Conservation (phyloP, 2,797 vertebrate species). For the Alfaro cultratus region DNA sequence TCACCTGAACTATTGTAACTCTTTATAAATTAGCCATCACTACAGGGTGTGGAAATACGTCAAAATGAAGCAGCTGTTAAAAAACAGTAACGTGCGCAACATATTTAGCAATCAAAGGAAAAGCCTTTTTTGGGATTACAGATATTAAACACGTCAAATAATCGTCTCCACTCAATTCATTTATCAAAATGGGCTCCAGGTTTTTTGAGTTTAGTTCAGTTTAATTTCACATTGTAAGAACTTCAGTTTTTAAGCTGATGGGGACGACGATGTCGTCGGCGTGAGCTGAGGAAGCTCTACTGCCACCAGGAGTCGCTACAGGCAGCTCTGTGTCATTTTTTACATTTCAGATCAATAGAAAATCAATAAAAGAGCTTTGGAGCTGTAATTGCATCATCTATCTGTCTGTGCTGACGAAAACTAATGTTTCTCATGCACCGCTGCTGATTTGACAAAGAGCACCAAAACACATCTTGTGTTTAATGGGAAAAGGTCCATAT, state of each 20-base stretch:
- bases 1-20: background rate
- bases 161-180: background rate
- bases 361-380: conserved; percentile 50
- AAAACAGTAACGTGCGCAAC: background rate
- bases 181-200: background rate
- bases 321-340: conserved; percentile 31
- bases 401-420: conserved; percentile 38
- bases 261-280: background rate
- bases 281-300: background rate
- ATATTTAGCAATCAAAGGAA: background rate
- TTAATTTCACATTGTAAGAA: background rate
- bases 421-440: background rate
- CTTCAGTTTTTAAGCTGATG: background rate
- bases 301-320: background rate
- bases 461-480: background rate
- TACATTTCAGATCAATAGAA: conserved; percentile 38
- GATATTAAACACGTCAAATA: background rate
- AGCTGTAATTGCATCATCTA: conserved; percentile 59
- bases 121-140: background rate
- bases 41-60: background rate
- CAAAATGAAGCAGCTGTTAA: background rate
- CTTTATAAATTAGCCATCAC: background rate
- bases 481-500: background rate
- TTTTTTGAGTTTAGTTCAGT: background rate
- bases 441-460: background rate